Percentiles rank a stretch among this genome's conserved stretches.
These are phyloP conservation scores for Lacerta bilineata DNA, from an alignment of 2,797 vertebrate genomes.

Conservation along the genomic window DNA sequence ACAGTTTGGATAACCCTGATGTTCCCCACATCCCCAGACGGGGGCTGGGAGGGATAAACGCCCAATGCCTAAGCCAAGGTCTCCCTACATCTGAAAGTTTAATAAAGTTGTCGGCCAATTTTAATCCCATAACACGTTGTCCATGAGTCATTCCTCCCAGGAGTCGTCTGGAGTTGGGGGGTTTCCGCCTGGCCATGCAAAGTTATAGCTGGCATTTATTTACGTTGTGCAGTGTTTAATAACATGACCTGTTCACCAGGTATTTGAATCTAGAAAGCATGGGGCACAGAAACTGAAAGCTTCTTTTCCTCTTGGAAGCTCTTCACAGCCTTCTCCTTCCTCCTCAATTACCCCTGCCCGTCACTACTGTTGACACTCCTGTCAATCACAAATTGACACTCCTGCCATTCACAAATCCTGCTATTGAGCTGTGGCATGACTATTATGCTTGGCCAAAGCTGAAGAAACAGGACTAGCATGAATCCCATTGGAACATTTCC, in stretches of 20 bases:
- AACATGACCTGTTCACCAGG: neutral
- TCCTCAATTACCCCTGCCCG: neutral
- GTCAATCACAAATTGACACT: neutral
- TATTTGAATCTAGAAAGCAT: neutral
- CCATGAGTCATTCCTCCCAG: no score
- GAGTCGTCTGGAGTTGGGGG: no score
- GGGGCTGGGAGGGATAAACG: no score
- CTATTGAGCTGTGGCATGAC: neutral
- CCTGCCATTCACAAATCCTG: no score
- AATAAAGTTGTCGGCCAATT: no score
- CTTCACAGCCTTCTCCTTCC: neutral
- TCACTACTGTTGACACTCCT: neutral
- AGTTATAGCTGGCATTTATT: neutral
- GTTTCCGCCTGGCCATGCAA: no score
- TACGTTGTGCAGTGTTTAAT: neutral
- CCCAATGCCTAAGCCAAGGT: no score
- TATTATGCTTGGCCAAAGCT: neutral
- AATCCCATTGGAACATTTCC: neutral
- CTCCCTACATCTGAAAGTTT: no score
- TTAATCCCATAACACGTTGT: no score
- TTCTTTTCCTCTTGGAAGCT: neutral
- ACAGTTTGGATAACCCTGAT: no score
- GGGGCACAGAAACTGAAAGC: neutral
- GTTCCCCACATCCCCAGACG: no score
- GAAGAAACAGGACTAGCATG: neutral